phyloP scores from a whole-genome alignment of 2,888 invertebrate genomes.

The Drosophila trichaetosa region DNA sequence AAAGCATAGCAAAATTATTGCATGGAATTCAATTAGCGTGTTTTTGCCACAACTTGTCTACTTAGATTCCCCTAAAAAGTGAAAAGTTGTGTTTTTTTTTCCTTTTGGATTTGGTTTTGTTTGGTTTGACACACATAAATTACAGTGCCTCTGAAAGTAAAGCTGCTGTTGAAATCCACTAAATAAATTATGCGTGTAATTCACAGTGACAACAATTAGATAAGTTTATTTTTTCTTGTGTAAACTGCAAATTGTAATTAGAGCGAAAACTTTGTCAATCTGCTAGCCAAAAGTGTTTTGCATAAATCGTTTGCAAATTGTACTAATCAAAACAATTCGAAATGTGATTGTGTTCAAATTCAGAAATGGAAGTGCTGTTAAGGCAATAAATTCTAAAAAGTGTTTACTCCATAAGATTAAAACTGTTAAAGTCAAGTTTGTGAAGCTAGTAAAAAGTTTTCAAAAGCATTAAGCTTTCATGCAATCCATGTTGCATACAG shows the following conservation, averaged over 20 bases:
- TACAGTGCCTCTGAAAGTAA: conserved; percentile 8
- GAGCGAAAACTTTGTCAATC: conserved; percentile 3
- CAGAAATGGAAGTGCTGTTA: not conserved
- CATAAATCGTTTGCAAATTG: conserved; percentile 24
- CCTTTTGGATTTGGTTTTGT: not conserved
- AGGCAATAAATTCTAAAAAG: not conserved
- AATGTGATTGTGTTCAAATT: not conserved
- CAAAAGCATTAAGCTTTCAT: not conserved
- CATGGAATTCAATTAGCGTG: conserved; percentile 68
- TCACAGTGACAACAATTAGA: conserved; percentile 46
- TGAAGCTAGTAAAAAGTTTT: not conserved
- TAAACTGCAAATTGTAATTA: conserved; percentile 44
- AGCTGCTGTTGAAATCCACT: conserved; percentile 37
- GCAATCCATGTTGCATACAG: not conserved
- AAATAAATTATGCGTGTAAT: conserved; percentile 74
- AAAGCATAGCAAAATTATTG: conserved; percentile 71
- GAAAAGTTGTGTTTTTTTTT: conserved; percentile 39
- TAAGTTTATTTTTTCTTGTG: conserved; percentile 32
- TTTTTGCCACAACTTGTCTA: conserved; percentile 37
- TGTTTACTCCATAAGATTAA: not conserved
- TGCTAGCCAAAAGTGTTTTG: conserved; percentile 8
- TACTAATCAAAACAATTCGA: conserved; percentile 28
- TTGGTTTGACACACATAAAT: conserved; percentile 39
- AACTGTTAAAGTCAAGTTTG: not conserved
- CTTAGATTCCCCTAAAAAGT: conserved; percentile 20